Conservation (phyloP, 1,140 invertebrate species). For the Dendroctonus valens region DNA sequence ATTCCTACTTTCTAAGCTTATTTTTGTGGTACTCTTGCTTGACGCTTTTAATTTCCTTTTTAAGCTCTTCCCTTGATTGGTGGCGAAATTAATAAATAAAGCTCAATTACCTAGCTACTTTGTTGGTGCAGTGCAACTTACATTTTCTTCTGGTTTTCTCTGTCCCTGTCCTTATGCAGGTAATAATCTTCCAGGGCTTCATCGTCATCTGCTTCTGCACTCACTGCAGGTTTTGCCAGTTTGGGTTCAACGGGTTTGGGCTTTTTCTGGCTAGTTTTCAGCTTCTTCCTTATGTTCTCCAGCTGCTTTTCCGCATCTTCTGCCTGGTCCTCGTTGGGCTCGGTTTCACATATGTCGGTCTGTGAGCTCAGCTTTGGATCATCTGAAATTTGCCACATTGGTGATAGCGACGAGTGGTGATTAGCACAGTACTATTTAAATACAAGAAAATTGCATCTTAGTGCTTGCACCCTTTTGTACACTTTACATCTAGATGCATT, state of each 20-base stretch:
- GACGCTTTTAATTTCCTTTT: conserved; percentile 71
- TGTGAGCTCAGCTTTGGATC: conserved; percentile 86
- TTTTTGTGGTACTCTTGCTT: conserved; percentile 70
- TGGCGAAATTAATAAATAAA: conserved; percentile 45
- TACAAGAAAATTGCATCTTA: too few species aligned
- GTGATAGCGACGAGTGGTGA: too few species aligned
- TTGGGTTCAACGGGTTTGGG: conserved; percentile 35
- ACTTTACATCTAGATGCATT: too few species aligned
- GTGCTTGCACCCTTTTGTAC: too few species aligned
- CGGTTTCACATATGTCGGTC: conserved; percentile 51
- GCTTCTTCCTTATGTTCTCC: conserved; percentile 56
- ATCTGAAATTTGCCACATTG: conserved; percentile 49
- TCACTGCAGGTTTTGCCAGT: conserved; percentile 7
- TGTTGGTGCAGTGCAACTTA: conserved; percentile 48
- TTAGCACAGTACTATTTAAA: too few species aligned
- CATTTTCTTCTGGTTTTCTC: conserved; percentile 65
- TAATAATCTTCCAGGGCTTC: conserved; percentile 39
- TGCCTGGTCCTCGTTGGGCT: conserved; percentile 43
- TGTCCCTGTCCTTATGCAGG: too few species aligned
- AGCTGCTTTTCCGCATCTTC: conserved; percentile 56
- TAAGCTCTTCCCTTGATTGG: conserved; percentile 78
- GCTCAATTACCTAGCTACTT: conserved; percentile 2
- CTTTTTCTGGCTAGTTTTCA: conserved; percentile 47
- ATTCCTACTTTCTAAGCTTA: conserved; percentile 63
- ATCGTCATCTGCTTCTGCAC: conserved; percentile 42